Conservation (phyloP, 2,888 invertebrate species). For the Empis stercorea region DNA sequence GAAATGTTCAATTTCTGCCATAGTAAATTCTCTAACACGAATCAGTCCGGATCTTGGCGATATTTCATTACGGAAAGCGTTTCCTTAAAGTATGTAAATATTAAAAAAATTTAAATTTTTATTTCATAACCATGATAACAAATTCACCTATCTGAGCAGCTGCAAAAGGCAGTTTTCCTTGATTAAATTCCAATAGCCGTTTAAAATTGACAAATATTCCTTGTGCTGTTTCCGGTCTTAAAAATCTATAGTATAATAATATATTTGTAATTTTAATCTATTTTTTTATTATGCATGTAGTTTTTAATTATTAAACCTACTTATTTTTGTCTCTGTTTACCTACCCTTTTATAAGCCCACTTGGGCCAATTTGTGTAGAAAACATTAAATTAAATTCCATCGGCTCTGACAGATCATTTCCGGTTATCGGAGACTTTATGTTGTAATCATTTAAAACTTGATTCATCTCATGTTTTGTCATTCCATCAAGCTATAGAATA, state of each 20-base stretch:
- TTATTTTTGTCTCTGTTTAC: slow-evolving; percentile 15
- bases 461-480: slow-evolving; percentile 81
- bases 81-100: slow-evolving; percentile 25
- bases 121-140: no score
- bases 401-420: slow-evolving; percentile 89
- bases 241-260: slow-evolving; percentile 42
- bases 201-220: slow-evolving; percentile 99
- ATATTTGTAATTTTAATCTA: slow-evolving; percentile 5
- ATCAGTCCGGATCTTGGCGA: slow-evolving; percentile 94
- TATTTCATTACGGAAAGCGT: slow-evolving; percentile 97
- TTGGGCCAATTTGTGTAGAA: slow-evolving; percentile 93
- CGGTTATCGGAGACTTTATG: slow-evolving; percentile 91
- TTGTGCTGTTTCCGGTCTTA: slow-evolving; percentile 98
- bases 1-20: slow-evolving; percentile 99
- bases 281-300: no score
- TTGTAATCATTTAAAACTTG: slow-evolving; percentile 70
- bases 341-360: slow-evolving; percentile 81
- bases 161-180: slow-evolving; percentile 91
- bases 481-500: slow-evolving; percentile 67
- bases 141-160: slow-evolving; percentile 86
- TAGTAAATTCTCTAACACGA: slow-evolving; percentile 94
- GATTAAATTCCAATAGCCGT: slow-evolving; percentile 91
- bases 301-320: no score
- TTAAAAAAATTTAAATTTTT: slow-evolving; percentile 24
- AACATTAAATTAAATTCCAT: slow-evolving; percentile 99